Percentiles rank a stretch among this genome's conserved stretches.
phyloP scores from a whole-genome alignment of 2,113 vertebrate genomes.

The Oryzias celebensis region DNA sequence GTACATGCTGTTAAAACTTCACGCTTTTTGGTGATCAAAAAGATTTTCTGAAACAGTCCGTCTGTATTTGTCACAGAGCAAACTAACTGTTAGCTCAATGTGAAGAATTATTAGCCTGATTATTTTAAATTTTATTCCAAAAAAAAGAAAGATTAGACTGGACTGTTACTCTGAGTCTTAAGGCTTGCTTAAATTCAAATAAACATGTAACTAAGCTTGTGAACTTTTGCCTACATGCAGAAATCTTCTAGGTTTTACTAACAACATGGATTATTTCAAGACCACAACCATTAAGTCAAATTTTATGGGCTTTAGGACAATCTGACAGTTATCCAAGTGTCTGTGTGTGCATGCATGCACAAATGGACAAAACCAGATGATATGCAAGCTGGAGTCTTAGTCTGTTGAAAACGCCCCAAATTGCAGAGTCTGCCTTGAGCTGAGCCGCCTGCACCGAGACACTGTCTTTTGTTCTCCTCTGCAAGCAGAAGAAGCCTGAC shows the following conservation, averaged over 20 bases:
- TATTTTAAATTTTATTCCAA: background rate
- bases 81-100: no score
- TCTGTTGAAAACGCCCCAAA: slow-evolving; percentile 72
- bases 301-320: slow-evolving; percentile 41
- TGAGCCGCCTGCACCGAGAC: slow-evolving; percentile 69
- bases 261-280: slow-evolving; percentile 46
- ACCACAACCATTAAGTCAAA: slow-evolving; percentile 16
- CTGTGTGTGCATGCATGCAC: slow-evolving; percentile 19
- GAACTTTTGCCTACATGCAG: background rate
- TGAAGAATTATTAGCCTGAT: no score
- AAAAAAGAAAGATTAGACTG: background rate
- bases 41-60: no score
- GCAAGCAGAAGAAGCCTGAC: slow-evolving; percentile 73
- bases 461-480: slow-evolving; percentile 75
- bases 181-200: slow-evolving; percentile 13
- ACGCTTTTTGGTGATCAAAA: no score
- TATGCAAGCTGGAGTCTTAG: slow-evolving; percentile 62
- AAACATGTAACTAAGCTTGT: slow-evolving; percentile 8
- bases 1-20: no score
- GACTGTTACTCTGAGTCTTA: background rate
- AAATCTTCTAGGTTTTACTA: slow-evolving; percentile 19
- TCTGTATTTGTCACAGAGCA: no score
- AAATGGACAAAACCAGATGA: slow-evolving; percentile 47
- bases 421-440: slow-evolving; percentile 68
- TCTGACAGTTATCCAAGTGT: slow-evolving; percentile 28